Percentiles rank a stretch among this genome's conserved stretches.
phyloP scores from a whole-genome alignment of 2,888 invertebrate species.

The Trichacis sp. region DNA sequence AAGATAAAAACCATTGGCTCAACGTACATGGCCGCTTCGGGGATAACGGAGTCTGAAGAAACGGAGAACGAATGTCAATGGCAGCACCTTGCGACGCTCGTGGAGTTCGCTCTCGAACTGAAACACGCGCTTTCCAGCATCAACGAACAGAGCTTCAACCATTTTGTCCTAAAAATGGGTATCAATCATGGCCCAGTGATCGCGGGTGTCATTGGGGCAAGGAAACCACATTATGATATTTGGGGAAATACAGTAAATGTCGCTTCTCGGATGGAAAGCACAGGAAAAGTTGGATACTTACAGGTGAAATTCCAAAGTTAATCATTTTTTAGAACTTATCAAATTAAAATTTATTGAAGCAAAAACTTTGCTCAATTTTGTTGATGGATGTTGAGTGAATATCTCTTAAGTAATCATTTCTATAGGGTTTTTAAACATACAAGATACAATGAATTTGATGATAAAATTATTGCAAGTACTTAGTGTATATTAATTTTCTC shows the following conservation, averaged over 20 bases:
- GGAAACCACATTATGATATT: conserved; percentile 96
- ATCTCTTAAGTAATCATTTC: no score
- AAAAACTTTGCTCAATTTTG: no score
- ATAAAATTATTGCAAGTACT: no score
- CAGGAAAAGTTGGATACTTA: conserved; percentile 93
- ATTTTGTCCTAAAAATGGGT: conserved; percentile 93
- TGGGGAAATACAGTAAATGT: conserved; percentile 99
- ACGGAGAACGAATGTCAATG: conserved; percentile 72
- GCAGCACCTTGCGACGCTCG: conserved; percentile 86
- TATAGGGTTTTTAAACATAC: no score
- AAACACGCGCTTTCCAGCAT: conserved; percentile 91
- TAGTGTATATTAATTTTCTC: no score
- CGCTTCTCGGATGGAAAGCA: conserved; percentile 97
- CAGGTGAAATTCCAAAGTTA: conserved; percentile 79
- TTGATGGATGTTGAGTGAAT: no score
- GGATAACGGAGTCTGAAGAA: conserved; percentile 59
- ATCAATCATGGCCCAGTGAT: conserved; percentile 96
- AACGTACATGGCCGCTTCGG: conserved; percentile 95
- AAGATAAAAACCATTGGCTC: conserved; percentile 96
- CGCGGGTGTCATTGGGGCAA: conserved; percentile 94
- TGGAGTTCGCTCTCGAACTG: conserved; percentile 91
- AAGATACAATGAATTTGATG: no score
- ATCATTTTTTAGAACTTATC: no score
- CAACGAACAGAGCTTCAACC: conserved; percentile 95
- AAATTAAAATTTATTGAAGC: no score